Evolutionary conservation across 2,113 vertebrate genomes (phyloP).

Genomic region (Spea multiplicata): DNA sequence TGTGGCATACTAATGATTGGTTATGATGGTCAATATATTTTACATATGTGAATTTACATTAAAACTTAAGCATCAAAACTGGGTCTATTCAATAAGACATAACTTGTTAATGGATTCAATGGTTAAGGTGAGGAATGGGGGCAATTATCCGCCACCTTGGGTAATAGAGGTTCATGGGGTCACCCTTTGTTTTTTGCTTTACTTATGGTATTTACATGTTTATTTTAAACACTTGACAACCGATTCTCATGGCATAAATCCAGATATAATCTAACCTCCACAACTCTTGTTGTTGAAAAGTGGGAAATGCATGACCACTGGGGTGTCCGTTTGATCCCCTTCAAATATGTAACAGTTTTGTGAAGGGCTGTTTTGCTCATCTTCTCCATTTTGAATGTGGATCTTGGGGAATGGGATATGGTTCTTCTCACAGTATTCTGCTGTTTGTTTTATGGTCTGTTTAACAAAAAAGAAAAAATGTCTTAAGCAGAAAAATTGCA

Average conservation of each 20-base stretch:
- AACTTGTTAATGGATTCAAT: too few species aligned
- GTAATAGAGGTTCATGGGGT: too few species aligned
- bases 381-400: constrained; percentile 2
- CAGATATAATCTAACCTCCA: constrained; percentile 45
- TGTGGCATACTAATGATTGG: background rate
- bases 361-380: background rate
- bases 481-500: background rate
- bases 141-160: too few species aligned
- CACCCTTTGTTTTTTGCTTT: too few species aligned
- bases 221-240: too few species aligned
- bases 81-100: too few species aligned
- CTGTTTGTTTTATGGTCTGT: constrained; percentile 51
- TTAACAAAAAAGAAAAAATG: background rate
- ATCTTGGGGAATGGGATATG: constrained; percentile 50
- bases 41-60: background rate
- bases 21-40: background rate
- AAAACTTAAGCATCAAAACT: too few species aligned
- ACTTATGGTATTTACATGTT: too few species aligned
- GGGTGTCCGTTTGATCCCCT: constrained; percentile 17
- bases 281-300: constrained; percentile 56
- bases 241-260: background rate
- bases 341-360: constrained; percentile 54
- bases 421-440: constrained; percentile 43
- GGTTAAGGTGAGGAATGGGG: too few species aligned
- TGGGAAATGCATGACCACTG: constrained; percentile 56